phyloP scores from a whole-genome alignment of 2,888 invertebrate species.

The Cheilosia grossa region DNA sequence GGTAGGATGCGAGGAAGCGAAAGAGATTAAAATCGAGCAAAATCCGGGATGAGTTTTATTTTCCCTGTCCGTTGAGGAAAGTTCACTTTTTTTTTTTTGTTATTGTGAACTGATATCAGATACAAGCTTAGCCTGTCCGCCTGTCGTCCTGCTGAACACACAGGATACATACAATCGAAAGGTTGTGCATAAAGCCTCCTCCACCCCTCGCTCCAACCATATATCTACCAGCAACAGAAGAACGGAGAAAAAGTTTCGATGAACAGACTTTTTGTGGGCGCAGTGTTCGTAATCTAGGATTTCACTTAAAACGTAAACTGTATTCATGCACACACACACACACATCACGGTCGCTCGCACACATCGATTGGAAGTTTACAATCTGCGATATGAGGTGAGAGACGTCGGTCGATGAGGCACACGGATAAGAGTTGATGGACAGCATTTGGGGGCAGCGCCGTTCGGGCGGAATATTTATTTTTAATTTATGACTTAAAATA shows the following conservation, averaged over 20 bases:
- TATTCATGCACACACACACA: constrained; percentile 36
- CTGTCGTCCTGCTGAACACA: constrained; percentile 20
- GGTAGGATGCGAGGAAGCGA: not conserved
- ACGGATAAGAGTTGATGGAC: constrained; percentile 68
- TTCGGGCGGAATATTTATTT: constrained; percentile 66
- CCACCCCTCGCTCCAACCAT: not conserved
- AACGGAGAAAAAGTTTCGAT: constrained; percentile 35
- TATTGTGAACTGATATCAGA: constrained; percentile 46
- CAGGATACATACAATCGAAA: constrained; percentile 30
- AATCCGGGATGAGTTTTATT: constrained; percentile 60
- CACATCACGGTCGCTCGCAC: not conserved
- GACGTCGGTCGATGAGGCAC: constrained; percentile 57
- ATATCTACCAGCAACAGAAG: too few species aligned
- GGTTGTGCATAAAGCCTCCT: constrained; percentile 9
- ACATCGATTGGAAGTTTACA: constrained; percentile 58
- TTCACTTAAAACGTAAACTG: constrained; percentile 71
- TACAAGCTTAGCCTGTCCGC: constrained; percentile 48
- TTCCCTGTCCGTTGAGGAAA: constrained; percentile 31
- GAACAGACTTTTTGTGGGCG: constrained; percentile 68
- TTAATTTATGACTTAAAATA: constrained; percentile 73
- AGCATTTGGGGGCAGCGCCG: constrained; percentile 8
- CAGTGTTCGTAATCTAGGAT: constrained; percentile 68
- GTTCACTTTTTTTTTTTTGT: not conserved
- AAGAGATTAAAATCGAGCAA: constrained; percentile 58
- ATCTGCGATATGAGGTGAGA: constrained; percentile 62